Evolutionary conservation across 2,113 vertebrate genomes (phyloP), one percentile per base, ranked within the genome.

Genomic region (Ellobius talpinus): DNA sequence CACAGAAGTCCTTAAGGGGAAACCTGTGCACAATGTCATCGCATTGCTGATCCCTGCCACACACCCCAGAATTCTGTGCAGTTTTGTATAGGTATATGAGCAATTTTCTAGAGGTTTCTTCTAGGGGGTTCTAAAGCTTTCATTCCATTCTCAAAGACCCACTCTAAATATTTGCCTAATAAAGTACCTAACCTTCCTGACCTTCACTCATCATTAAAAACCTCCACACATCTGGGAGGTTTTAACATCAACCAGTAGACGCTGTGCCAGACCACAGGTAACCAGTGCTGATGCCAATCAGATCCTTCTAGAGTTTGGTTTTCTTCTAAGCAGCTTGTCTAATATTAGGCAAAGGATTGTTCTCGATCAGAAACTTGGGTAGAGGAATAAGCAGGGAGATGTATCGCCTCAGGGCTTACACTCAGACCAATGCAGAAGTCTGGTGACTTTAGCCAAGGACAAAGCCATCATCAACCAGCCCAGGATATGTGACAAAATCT

Each of bases 1-100:
- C 52, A 9, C 1, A 11, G 12, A 36, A 33, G 29, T 11, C 52
- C 73, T 13, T 9, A 65, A 50, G 8, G 2, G 26, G 55, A n/a
- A 76, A 50, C 13, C 21, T 29, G 10, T 0, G 21, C 14, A 42
- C 1, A 31, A 42, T 0, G 0, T 3, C 3, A 0, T 29, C 29
- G 29, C 45, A 47, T 3, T 7, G 2, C 9, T 31, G 14, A 82
- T 39, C 4, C 87, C 16, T 4, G n/a, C 23, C 36, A 11, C 50
- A 73, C 12, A 24, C 23, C 8, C 68, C 36, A 73, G 70, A 89
- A 92, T 0, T 29, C 26, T 23, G 13, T 5, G 7, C 26, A 36
- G 47, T n/a, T 74, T 66, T 82, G n/a, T 2, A 0, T 1, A 50
- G 0, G 1, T 7, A 3, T 5, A 4, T 3, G 23, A 39, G 45